A percentile compares a stretch with the other conserved stretches of the same genome.
phyloP scores from a whole-genome alignment of 2,113 vertebrate species.

The Coptodon bakossiorum region DNA sequence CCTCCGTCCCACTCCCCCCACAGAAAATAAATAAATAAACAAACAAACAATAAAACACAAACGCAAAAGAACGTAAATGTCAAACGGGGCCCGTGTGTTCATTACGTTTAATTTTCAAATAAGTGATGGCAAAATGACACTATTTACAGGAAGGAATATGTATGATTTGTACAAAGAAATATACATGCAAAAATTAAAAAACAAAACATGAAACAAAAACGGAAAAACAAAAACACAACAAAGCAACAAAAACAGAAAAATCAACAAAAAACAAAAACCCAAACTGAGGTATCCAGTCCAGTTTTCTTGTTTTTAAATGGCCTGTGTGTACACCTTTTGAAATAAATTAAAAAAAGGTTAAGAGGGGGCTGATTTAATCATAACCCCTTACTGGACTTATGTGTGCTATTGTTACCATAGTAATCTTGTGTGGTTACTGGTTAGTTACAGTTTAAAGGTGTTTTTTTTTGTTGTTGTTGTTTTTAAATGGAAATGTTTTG shows the following conservation, averaged over 20 bases:
- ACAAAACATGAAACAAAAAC: constrained; percentile 56
- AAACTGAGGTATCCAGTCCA: constrained; percentile 53
- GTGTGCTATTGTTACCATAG: background rate
- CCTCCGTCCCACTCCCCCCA: background rate
- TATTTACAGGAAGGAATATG: constrained; percentile 87
- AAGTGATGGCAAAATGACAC: constrained; percentile 84
- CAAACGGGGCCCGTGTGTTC: constrained; percentile 48
- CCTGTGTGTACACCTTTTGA: constrained; percentile 36
- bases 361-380: background rate
- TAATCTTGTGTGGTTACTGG: background rate
- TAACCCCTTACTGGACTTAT: background rate
- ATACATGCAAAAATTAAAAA: constrained; percentile 85
- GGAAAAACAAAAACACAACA: constrained; percentile 26
- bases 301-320: constrained; percentile 32
- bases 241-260: background rate
- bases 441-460: background rate
- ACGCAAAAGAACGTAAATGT: background rate
- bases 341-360: constrained; percentile 41
- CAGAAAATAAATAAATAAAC: background rate
- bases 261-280: background rate
- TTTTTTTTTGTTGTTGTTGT: background rate
- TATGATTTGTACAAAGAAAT: constrained; percentile 91
- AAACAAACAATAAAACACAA: background rate
- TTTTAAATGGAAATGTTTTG: constrained; percentile 16
- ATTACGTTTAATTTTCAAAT: constrained; percentile 89